Conservation (phyloP, 2,113 vertebrate species). For the Mesitornis unicolor region DNA sequence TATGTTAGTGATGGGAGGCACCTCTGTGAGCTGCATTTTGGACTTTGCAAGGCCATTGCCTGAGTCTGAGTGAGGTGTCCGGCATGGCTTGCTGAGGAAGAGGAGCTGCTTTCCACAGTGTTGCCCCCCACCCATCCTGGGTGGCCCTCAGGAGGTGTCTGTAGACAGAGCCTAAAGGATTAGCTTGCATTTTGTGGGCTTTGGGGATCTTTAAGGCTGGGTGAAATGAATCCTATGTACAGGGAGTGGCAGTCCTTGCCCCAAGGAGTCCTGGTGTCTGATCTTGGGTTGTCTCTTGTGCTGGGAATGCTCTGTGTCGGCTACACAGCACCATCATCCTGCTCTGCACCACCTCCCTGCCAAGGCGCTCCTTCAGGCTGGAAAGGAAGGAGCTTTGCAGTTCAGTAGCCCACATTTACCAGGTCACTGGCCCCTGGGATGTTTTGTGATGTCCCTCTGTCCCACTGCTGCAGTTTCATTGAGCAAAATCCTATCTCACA, state of each 20-base stretch:
- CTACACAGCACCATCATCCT: neutral
- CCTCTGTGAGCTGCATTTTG: no score
- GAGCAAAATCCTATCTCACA: neutral
- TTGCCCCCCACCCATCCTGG: neutral
- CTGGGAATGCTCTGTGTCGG: no score
- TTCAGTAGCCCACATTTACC: neutral
- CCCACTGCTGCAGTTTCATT: neutral
- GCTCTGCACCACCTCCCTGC: neutral
- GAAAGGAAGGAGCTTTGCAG: neutral
- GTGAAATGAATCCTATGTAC: neutral
- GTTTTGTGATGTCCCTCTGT: neutral
- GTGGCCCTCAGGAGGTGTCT: neutral
- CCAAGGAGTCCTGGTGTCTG: accelerated
- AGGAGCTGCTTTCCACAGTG: neutral
- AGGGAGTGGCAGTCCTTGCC: neutral
- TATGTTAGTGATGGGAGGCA: neutral
- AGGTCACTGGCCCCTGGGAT: neutral
- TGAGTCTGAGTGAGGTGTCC: accelerated
- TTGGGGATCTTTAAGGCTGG: neutral
- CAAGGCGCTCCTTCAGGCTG: neutral
- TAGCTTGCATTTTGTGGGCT: neutral
- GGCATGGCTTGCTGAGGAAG: neutral
- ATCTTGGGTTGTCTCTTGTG: neutral
- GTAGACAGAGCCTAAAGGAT: neutral
- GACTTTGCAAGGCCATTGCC: no score